Conservation (phyloP, 2,888 invertebrate genomes). For the Noctua comes region DNA sequence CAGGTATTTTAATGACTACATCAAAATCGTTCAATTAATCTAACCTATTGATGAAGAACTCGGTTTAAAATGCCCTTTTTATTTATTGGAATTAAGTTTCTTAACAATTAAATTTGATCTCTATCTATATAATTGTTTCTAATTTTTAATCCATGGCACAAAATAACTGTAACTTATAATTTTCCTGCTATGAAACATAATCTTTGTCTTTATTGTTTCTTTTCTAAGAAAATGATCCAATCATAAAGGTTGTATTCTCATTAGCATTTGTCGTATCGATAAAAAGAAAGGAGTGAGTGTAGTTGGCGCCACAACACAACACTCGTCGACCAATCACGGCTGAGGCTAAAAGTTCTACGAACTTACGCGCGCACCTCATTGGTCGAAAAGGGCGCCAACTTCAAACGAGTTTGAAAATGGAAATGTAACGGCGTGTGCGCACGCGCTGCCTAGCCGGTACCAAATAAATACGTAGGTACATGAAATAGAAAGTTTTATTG, state of each 20-base stretch:
- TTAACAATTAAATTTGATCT: not conserved
- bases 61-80: not conserved
- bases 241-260: constrained; percentile 36
- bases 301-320: constrained; percentile 67
- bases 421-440: constrained; percentile 75
- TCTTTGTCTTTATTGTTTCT: constrained; percentile 8
- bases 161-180: not conserved
- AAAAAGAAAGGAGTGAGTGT: constrained; percentile 61
- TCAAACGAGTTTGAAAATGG: constrained; percentile 78
- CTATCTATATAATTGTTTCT: not conserved
- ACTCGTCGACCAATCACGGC: constrained; percentile 74
- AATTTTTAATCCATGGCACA: not conserved
- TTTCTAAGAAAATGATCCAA: constrained; percentile 28
- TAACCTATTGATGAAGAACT: not conserved
- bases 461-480: constrained; percentile 63
- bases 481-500: constrained; percentile 66
- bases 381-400: constrained; percentile 81
- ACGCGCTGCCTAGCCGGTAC: constrained; percentile 58
- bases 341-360: constrained; percentile 86
- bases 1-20: not conserved
- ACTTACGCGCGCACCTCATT: constrained; percentile 78
- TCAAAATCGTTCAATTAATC: constrained; percentile 27
- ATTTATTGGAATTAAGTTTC: not conserved
- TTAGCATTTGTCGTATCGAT: constrained; percentile 48
- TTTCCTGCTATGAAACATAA: constrained; percentile 2